These are phyloP conservation scores for Nycticebus coucang DNA, from an alignment of 2,113 vertebrate genomes.

Conservation along the genomic window DNA sequence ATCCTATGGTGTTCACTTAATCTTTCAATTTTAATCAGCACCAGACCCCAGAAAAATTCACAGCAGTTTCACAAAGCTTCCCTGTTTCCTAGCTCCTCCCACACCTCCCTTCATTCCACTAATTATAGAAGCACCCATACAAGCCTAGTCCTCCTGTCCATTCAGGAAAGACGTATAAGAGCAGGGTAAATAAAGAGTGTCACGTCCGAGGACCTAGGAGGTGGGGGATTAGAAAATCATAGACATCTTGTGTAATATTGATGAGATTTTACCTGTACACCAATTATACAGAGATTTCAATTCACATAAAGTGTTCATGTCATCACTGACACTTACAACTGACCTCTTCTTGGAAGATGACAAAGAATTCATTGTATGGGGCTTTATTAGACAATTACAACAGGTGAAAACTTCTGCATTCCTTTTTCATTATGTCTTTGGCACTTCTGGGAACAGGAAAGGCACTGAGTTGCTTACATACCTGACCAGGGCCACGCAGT, in stretches of 20 bases:
- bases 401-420: constrained; percentile 88
- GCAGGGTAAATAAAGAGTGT: constrained; percentile 71
- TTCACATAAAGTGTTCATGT: constrained; percentile 78
- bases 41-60: constrained; percentile 9
- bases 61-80: not conserved
- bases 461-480: constrained; percentile 78
- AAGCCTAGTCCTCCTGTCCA: constrained; percentile 46
- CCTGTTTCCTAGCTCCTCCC: not conserved
- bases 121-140: constrained; percentile 52
- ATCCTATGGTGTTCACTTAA: not conserved
- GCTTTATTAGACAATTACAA: constrained; percentile 83
- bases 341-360: constrained; percentile 84
- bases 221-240: constrained; percentile 75
- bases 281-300: constrained; percentile 77
- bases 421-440: constrained; percentile 84
- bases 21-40: not conserved
- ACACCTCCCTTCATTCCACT: not conserved
- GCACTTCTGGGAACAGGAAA: constrained; percentile 83
- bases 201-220: constrained; percentile 74
- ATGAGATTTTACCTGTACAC: constrained; percentile 63
- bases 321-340: constrained; percentile 81
- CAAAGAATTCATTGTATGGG: constrained; percentile 82
- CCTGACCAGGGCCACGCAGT: constrained; percentile 71
- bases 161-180: constrained; percentile 56
- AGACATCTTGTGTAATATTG: constrained; percentile 75